These are phyloP conservation scores for Tretioscincus oriximinensis DNA, from an alignment of 2,113 vertebrate species.

Conservation along the genomic window DNA sequence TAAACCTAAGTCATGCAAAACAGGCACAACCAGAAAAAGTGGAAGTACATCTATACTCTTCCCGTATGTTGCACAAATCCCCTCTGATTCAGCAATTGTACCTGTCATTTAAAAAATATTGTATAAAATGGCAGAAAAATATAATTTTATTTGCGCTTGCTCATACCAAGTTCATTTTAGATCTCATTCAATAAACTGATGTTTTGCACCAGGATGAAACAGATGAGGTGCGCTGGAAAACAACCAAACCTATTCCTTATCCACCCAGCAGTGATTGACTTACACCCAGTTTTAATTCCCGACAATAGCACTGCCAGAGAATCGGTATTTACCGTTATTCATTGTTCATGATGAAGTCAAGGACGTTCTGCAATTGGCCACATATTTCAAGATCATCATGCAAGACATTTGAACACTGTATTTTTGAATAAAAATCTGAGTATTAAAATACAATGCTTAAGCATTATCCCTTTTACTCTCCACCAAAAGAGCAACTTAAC, in stretches of 20 bases:
- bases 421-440: constrained; percentile 29
- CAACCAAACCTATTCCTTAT: constrained; percentile 33
- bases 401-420: constrained; percentile 49
- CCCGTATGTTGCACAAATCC: constrained; percentile 56
- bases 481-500: neutral
- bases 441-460: constrained; percentile 34
- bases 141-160: neutral
- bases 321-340: constrained; percentile 51
- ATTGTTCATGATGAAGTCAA: constrained; percentile 24
- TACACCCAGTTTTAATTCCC: neutral
- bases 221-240: too few species aligned
- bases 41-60: constrained; percentile 39
- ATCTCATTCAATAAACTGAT: neutral
- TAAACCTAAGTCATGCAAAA: constrained; percentile 57
- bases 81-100: constrained; percentile 31
- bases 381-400: constrained; percentile 59
- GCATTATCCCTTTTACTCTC: constrained; percentile 20
- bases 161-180: constrained; percentile 6
- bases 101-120: neutral
- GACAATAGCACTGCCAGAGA: constrained; percentile 28
- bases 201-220: neutral
- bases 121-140: constrained; percentile 22
- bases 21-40: constrained; percentile 54
- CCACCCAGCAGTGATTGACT: constrained; percentile 30
- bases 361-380: constrained; percentile 44